phyloP scores from a whole-genome alignment of 2,888 invertebrate species.

The Ormyrus labotus region DNA sequence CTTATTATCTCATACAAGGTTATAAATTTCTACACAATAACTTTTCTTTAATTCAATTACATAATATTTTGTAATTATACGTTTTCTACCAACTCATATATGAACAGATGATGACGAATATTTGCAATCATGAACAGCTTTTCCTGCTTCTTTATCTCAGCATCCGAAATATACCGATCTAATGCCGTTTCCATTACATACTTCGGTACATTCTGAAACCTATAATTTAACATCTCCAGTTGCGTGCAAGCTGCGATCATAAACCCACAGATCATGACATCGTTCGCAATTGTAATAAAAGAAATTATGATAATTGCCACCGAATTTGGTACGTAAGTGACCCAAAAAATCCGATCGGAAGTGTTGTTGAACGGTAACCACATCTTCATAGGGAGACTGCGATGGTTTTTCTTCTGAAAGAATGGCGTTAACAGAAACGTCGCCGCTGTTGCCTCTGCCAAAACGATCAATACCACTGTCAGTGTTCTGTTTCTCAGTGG shows the following conservation, averaged over 20 bases:
- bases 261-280: slow-evolving; percentile 15
- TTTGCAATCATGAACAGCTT: too few relatives aligned
- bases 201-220: neutral
- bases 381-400: slow-evolving; percentile 11
- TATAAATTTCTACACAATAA: too few relatives aligned
- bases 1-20: too few relatives aligned
- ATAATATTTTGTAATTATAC: too few relatives aligned
- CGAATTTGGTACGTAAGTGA: slow-evolving; percentile 3
- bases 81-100: too few relatives aligned
- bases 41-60: too few relatives aligned
- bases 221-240: slow-evolving; percentile 16
- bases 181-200: too few relatives aligned
- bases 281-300: neutral
- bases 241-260: slow-evolving; percentile 7
- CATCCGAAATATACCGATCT: too few relatives aligned
- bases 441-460: slow-evolving; percentile 29
- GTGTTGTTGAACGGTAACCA: slow-evolving; percentile 19
- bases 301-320: slow-evolving; percentile 4
- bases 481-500: too few relatives aligned
- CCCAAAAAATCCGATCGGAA: slow-evolving; percentile 11
- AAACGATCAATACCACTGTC: too few relatives aligned
- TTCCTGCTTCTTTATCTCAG: too few relatives aligned
- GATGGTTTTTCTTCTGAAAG: slow-evolving; percentile 6
- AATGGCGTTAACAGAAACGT: slow-evolving; percentile 22
- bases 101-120: too few relatives aligned